Evolutionary conservation across 2,797 vertebrate genomes (phyloP).

Genomic region (Gadopsis marmoratus): DNA sequence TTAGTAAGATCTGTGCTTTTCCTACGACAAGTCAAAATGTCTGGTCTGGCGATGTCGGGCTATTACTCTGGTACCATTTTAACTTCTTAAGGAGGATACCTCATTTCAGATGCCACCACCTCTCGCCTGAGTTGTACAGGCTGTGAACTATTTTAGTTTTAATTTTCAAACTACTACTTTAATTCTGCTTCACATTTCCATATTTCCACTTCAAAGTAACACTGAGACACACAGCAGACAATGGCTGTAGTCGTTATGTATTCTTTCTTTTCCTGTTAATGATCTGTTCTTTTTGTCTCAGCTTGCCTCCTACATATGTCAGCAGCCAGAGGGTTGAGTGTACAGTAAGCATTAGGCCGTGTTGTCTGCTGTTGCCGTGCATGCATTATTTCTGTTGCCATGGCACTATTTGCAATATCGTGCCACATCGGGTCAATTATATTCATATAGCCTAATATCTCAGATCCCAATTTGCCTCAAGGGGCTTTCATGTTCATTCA

Average conservation of each 20-base stretch:
- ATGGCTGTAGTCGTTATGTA: not conserved
- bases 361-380: not conserved
- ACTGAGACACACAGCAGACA: too few relatives aligned
- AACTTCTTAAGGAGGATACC: too few relatives aligned
- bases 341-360: not conserved
- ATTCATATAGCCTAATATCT: too few relatives aligned
- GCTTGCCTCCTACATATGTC: conserved; percentile 16
- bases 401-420: conserved; percentile 10
- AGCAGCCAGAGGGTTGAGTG: not conserved
- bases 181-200: not conserved
- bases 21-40: not conserved
- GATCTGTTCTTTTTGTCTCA: not conserved
- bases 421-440: too few relatives aligned
- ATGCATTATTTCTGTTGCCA: conserved; percentile 11
- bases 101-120: too few relatives aligned
- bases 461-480: too few relatives aligned
- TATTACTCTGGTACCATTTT: too few relatives aligned
- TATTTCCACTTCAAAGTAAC: not conserved
- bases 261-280: conserved; percentile 13
- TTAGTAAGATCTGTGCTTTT: not conserved
- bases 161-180: not conserved
- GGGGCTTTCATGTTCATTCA: not conserved
- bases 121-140: too few relatives aligned
- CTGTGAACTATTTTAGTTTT: not conserved
- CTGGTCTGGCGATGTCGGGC: too few relatives aligned